A percentile compares a stretch with the other conserved stretches of the same genome.
phyloP scores from a whole-genome alignment of 2,888 invertebrate genomes.

The Stenolophus ochropezus region DNA sequence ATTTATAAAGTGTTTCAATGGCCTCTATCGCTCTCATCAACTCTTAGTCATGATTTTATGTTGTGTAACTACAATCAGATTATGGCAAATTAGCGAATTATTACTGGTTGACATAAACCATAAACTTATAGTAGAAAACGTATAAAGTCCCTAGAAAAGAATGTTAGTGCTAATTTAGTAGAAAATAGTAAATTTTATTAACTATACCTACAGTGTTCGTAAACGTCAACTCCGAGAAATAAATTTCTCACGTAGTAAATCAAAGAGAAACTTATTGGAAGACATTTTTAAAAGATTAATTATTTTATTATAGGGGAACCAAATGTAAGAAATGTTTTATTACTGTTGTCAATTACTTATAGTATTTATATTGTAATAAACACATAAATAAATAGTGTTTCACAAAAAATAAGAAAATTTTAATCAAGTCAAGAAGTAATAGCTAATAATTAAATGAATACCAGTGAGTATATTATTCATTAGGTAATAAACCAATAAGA shows the following conservation, averaged over 20 bases:
- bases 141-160: not conserved
- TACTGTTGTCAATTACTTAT: too few species aligned
- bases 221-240: constrained; percentile 33
- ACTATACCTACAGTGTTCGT: constrained; percentile 1
- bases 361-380: too few species aligned
- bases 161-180: constrained; percentile 3
- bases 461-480: too few species aligned
- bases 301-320: not conserved
- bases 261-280: not conserved
- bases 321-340: not conserved
- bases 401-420: too few species aligned
- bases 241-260: constrained; percentile 39
- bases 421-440: too few species aligned
- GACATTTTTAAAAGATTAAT: not conserved
- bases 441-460: too few species aligned
- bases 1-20: not conserved
- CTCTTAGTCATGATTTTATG: not conserved
- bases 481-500: too few species aligned
- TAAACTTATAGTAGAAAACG: constrained; percentile 6
- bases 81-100: not conserved
- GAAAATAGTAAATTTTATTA: constrained; percentile 49
- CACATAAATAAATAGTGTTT: too few species aligned
- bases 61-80: not conserved
- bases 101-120: not conserved
- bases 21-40: not conserved